These are phyloP conservation scores for Sebastes minor DNA, from an alignment of 2,797 vertebrate genomes.

Conservation along the genomic window DNA sequence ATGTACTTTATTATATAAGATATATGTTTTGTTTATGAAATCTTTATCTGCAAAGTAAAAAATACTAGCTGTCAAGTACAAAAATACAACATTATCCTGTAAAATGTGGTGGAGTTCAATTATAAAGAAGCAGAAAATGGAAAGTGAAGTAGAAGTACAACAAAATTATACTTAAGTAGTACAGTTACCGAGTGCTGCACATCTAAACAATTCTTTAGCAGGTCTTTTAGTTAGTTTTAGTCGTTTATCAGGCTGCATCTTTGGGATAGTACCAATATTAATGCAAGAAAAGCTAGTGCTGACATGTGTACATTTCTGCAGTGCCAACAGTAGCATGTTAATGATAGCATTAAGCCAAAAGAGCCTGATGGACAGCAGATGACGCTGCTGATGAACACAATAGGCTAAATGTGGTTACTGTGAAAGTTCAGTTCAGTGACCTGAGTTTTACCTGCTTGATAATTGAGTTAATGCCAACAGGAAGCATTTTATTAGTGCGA, in stretches of 20 bases:
- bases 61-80: neutral
- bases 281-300: neutral
- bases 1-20: neutral
- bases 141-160: neutral
- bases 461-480: neutral
- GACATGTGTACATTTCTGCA: neutral
- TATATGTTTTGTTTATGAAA: neutral
- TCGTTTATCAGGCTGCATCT: neutral
- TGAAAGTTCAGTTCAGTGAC: neutral
- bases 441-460: neutral
- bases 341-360: neutral
- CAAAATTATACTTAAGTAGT: neutral
- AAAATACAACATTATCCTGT: neutral
- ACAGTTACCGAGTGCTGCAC: neutral
- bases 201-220: neutral
- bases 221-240: no score
- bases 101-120: no score
- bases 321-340: neutral
- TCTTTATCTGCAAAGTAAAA: neutral
- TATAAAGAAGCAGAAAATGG: neutral
- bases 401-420: neutral
- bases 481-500: constrained; percentile 13
- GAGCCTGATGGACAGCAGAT: neutral
- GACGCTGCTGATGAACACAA: neutral
- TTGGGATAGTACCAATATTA: neutral